Evolutionary conservation across 2,888 invertebrate genomes (phyloP), one percentile per base, ranked within the genome.

Genomic region (Latheticus oryzae): DNA sequence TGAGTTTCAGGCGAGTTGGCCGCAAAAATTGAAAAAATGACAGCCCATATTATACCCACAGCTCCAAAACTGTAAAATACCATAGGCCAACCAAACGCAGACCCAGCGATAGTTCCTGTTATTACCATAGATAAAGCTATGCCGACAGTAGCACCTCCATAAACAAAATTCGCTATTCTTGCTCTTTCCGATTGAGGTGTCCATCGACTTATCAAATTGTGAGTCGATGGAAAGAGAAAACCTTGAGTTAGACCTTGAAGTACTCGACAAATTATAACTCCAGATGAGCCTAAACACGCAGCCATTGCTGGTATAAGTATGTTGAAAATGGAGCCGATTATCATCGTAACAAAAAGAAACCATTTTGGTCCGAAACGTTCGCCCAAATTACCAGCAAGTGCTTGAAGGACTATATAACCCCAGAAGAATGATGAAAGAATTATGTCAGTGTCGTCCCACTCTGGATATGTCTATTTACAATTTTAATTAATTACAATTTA

Each of bases 201-300:
- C 91, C 91, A 91, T 73, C 87, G 87, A n/a, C 90, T 85, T 37
- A 91, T 75, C 5, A 90, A 78, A 1, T 87, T 87, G 65, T 90
- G 90, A 48, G 85, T 81, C 53, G 84, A 82, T 0, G 91, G 90
- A 70, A 85, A 87, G 7, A 89, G 81, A 57, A 86, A 85, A 0
- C 88, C 89, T 74, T 91, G 89, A 0, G 85, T 81, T 1, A 92
- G 78, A 0, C 93, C 93, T 74, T 89, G 87, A 0, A 87, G 69
- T 0, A 88, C 82, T 26, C 93, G 81, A 51, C 87, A 82, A 0
- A 75, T 80, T 58, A 87, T 85, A 0, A 89, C 81, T 2, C 85
- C 78, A 9, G 80, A 70, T 82, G 85, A 86, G n/a, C 82, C 85
- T 4, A 85, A 85, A 69, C 82, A 70, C 8, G 78, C 68, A 0